Percentiles rank a stretch among this genome's conserved stretches.
Evolutionary conservation across 2,888 invertebrate species (phyloP).

Genomic region (Agonum fuliginosum): DNA sequence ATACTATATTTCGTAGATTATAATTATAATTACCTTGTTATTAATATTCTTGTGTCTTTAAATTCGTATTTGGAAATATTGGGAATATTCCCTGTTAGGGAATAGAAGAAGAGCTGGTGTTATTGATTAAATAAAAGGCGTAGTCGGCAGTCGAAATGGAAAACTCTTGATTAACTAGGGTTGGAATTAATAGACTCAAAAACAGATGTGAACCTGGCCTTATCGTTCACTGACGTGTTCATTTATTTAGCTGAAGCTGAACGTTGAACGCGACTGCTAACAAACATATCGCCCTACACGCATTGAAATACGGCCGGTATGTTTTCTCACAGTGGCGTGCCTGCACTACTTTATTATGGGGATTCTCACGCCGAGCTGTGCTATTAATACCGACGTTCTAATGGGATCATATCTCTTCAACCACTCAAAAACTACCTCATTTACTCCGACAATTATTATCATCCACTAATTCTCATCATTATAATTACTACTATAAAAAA

Average conservation of each 20-base stretch:
- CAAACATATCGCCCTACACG: slow-evolving; percentile 46
- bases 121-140: slow-evolving; percentile 47
- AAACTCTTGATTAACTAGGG: slow-evolving; percentile 51
- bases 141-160: slow-evolving; percentile 43
- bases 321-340: slow-evolving; percentile 39
- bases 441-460: neutral
- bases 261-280: slow-evolving; percentile 35
- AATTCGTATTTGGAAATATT: no score
- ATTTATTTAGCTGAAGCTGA: slow-evolving; percentile 45
- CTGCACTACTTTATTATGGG: slow-evolving; percentile 24
- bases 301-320: slow-evolving; percentile 38
- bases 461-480: neutral
- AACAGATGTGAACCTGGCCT: slow-evolving; percentile 49
- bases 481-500: no score
- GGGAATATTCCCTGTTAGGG: no score
- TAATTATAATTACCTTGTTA: no score
- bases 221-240: slow-evolving; percentile 50
- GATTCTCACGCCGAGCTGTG: neutral
- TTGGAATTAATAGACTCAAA: slow-evolving; percentile 51
- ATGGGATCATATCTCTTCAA: neutral
- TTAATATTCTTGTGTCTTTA: no score
- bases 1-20: no score
- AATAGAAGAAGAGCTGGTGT: slow-evolving; percentile 1
- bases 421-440: neutral
- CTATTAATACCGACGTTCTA: neutral